Evolutionary conservation across 2,113 vertebrate genomes (phyloP).

Genomic region (Callipepla californica): DNA sequence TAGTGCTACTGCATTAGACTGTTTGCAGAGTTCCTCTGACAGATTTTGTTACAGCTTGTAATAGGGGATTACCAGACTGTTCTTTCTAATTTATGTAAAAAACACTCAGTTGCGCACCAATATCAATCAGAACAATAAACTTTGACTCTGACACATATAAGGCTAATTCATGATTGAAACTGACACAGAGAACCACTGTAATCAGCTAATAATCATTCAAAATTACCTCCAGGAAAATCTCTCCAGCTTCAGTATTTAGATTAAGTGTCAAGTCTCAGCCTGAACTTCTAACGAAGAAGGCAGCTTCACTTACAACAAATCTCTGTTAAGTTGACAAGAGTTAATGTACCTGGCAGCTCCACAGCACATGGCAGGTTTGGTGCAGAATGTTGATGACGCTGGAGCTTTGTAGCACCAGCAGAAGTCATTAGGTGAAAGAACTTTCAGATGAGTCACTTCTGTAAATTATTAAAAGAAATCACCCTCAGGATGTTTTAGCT

Average conservation of each 20-base stretch:
- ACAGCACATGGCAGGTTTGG: slow-evolving; percentile 1
- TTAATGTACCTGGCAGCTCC: slow-evolving; percentile 39
- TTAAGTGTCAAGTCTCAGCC: slow-evolving; percentile 41
- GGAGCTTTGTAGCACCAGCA: slow-evolving; percentile 3
- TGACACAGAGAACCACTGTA: slow-evolving; percentile 61
- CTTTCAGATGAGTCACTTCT: neutral
- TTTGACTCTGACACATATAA: neutral
- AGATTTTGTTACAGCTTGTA: neutral
- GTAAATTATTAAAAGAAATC: slow-evolving; percentile 28
- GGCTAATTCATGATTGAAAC: slow-evolving; percentile 53
- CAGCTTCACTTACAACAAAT: slow-evolving; percentile 8
- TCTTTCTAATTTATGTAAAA: slow-evolving; percentile 36
- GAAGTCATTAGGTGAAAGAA: slow-evolving; percentile 22
- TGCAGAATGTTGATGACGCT: slow-evolving; percentile 14
- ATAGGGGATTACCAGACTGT: slow-evolving; percentile 7
- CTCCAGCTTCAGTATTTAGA: slow-evolving; percentile 50
- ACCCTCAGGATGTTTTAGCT: neutral
- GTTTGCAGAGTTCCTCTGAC: neutral
- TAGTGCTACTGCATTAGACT: neutral
- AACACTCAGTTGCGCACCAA: slow-evolving; percentile 25
- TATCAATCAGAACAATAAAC: slow-evolving; percentile 46
- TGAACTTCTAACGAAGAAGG: neutral
- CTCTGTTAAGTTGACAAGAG: slow-evolving; percentile 13
- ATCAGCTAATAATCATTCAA: slow-evolving; percentile 72
- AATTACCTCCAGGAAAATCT: slow-evolving; percentile 61